These are phyloP conservation scores for Halocaridina rubra DNA, from an alignment of 2,888 invertebrate species.

Conservation along the genomic window DNA sequence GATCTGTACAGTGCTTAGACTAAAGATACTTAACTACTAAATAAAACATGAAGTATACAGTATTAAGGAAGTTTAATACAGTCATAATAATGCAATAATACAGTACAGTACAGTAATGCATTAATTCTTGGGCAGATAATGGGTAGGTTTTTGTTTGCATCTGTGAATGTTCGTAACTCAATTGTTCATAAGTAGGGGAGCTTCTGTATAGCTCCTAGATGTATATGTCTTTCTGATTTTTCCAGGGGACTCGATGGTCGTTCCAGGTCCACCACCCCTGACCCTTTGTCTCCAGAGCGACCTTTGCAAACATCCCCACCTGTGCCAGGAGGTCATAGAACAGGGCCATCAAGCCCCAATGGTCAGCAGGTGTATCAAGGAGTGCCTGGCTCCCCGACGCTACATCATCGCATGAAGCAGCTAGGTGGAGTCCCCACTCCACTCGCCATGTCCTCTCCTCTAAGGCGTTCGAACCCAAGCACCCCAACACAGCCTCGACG, in stretches of 20 bases:
- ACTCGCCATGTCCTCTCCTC: slow-evolving; percentile 53
- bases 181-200: too few species aligned
- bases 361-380: slow-evolving; percentile 53
- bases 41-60: too few species aligned
- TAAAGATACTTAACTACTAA: too few species aligned
- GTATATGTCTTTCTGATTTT: background rate
- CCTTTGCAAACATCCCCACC: slow-evolving; percentile 56
- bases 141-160: too few species aligned
- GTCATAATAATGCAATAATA: too few species aligned
- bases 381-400: slow-evolving; percentile 34
- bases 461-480: slow-evolving; percentile 56
- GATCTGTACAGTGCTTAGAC: too few species aligned
- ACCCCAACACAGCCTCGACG: slow-evolving; percentile 61
- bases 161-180: too few species aligned
- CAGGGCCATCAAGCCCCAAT: slow-evolving; percentile 50
- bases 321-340: slow-evolving; percentile 32
- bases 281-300: slow-evolving; percentile 60
- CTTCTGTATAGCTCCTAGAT: too few species aligned
- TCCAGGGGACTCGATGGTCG: slow-evolving; percentile 59
- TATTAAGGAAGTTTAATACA: too few species aligned
- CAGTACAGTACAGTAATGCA: too few species aligned
- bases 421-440: slow-evolving; percentile 54
- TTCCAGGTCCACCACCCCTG: slow-evolving; percentile 61
- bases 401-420: slow-evolving; percentile 55
- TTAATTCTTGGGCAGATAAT: too few species aligned